Conservation (phyloP, 1,140 invertebrate genomes). For the Pachypeltis micranthus region DNA sequence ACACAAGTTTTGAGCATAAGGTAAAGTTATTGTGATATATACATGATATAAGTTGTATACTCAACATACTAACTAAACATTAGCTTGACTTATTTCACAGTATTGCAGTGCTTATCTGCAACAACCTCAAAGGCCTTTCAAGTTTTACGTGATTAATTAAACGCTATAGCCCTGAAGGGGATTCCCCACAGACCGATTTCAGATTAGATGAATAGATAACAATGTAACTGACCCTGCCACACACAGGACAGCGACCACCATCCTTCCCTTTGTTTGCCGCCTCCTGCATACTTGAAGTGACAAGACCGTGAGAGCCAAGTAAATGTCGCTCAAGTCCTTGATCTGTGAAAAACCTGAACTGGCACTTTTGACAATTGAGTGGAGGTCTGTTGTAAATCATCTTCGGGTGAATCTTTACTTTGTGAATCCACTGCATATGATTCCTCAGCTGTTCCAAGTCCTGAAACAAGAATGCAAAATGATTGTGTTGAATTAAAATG, state of each 20-base stretch:
- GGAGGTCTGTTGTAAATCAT: slow-evolving; percentile 91
- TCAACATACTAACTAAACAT: too few relatives aligned
- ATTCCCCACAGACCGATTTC: too few relatives aligned
- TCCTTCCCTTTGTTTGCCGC: slow-evolving; percentile 90
- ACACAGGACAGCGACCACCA: slow-evolving; percentile 82
- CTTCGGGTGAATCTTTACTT: slow-evolving; percentile 91
- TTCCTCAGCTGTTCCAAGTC: slow-evolving; percentile 82
- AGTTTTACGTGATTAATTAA: neutral
- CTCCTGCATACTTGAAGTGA: slow-evolving; percentile 91
- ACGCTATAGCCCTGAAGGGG: too few relatives aligned
- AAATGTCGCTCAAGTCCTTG: slow-evolving; percentile 83
- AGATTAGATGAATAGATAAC: neutral
- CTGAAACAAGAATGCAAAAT: too few relatives aligned
- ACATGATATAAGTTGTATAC: too few relatives aligned
- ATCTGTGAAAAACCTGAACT: slow-evolving; percentile 73
- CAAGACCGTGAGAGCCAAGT: slow-evolving; percentile 81
- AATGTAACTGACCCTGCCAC: slow-evolving; percentile 59
- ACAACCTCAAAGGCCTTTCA: too few relatives aligned
- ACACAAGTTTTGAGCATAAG: too few relatives aligned
- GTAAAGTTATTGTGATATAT: too few relatives aligned
- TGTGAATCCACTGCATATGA: slow-evolving; percentile 94
- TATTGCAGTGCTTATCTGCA: too few relatives aligned
- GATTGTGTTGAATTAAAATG: too few relatives aligned
- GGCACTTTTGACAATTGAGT: slow-evolving; percentile 90
- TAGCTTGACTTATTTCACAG: too few relatives aligned